phyloP scores from a whole-genome alignment of 2,797 vertebrate genomes.

The Melanotaenia maccullochi region DNA sequence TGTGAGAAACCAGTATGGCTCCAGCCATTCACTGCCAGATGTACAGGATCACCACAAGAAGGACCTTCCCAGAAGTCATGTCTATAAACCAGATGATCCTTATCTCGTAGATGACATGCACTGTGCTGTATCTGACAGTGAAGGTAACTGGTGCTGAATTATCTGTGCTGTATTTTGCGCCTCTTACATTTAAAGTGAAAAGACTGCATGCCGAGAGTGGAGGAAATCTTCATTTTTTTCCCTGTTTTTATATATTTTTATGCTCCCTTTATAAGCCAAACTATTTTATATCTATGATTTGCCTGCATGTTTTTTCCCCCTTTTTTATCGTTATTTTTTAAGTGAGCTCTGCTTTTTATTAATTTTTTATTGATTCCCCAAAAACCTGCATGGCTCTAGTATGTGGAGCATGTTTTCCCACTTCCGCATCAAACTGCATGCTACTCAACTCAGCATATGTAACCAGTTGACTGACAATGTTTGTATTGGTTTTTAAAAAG shows the following conservation, averaged over 20 bases:
- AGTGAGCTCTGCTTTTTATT: constrained; percentile 47
- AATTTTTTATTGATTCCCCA: constrained; percentile 13
- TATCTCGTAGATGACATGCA: constrained; percentile 98
- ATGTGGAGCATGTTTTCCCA: constrained; percentile 46
- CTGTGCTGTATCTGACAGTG: constrained; percentile 99
- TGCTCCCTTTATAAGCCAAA: constrained; percentile 78
- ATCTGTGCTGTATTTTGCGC: constrained; percentile 60
- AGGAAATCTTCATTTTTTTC: constrained; percentile 50
- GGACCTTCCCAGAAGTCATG: constrained; percentile 94
- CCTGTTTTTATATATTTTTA: constrained; percentile 26
- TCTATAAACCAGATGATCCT: constrained; percentile 96
- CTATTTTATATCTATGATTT: constrained; percentile 73
- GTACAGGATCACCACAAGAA: constrained; percentile 98
- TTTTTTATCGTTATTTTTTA: constrained; percentile 63
- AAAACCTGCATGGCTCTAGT: constrained; percentile 68
- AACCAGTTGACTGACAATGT: constrained; percentile 84
- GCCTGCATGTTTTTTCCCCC: constrained; percentile 65
- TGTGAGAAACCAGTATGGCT: constrained; percentile 94
- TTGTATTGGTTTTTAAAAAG: constrained; percentile 93
- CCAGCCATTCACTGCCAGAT: constrained; percentile 98
- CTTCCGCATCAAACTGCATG: constrained; percentile 81
- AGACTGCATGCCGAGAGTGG: constrained; percentile 80
- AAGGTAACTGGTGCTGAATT: constrained; percentile 98
- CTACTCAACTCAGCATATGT: constrained; percentile 41
- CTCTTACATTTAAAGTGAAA: constrained; percentile 42